Evolutionary conservation across 35 echinoderm and acorn worm genomes (phyloP).

Genomic region (Ophiothrix spiculata): DNA sequence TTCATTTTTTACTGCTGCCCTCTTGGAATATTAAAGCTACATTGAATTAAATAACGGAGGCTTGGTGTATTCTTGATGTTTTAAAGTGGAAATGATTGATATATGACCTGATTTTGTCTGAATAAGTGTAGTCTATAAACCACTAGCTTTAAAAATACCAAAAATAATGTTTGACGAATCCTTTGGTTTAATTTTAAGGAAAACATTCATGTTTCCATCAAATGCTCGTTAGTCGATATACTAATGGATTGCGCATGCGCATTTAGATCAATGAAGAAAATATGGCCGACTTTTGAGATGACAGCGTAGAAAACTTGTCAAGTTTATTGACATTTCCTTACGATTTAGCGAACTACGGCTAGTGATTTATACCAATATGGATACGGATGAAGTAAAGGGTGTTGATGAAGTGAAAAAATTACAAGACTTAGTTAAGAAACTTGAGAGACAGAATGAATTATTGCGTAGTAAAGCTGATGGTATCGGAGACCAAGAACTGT

Average conservation of each 20-base stretch:
- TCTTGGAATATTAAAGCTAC: too few relatives aligned
- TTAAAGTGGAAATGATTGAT: too few relatives aligned
- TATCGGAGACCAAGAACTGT: constrained; percentile 23
- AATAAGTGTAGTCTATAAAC: too few relatives aligned
- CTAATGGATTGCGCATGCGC: neutral
- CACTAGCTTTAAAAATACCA: too few relatives aligned
- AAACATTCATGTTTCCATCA: too few relatives aligned
- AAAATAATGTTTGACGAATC: too few relatives aligned
- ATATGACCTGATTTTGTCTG: too few relatives aligned
- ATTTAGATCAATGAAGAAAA: neutral
- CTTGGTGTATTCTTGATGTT: too few relatives aligned
- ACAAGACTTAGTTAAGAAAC: constrained; percentile 96
- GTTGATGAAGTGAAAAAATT: constrained; percentile 91
- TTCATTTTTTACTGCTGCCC: too few relatives aligned
- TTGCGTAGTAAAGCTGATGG: constrained; percentile 84
- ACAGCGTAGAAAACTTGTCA: neutral
- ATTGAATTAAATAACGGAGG: too few relatives aligned
- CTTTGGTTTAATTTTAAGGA: too few relatives aligned
- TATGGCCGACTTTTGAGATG: neutral
- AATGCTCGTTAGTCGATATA: neutral
- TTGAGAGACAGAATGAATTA: constrained; percentile 98
- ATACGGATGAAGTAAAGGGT: constrained; percentile 34
- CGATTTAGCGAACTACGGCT: neutral
- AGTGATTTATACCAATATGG: constrained; percentile 20
- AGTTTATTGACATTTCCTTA: neutral